Base-by-base conservation (phyloP, 2,113 vertebrate species). In the Crotalus helleri region DNA sequence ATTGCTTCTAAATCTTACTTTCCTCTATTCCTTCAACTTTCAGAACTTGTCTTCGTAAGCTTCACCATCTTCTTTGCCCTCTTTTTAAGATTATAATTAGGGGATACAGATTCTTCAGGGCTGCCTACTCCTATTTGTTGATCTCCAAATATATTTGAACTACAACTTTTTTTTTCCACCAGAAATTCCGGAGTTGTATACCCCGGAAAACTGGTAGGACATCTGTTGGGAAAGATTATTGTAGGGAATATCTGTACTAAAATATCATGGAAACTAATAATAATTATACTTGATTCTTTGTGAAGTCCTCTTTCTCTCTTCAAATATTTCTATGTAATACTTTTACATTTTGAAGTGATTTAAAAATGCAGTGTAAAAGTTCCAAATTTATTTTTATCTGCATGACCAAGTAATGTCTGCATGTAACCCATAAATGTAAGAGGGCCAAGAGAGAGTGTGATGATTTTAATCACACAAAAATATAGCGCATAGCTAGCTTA, bases 321-420 rank as follows among this genome's bases (percentile, higher is more conserved):
- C 61, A 94, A 92, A 93, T 33, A 55, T 39, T 55, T n/a, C 55
- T 19, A 13, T 53, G 21, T 54, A 74, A 74, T 86, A 96, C 55
- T 92, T 94, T 61, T 54, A n/a, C 58, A 95, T 93, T 91, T 89
- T 23, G 81, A 88, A 93, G 5, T 46, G 85, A 58, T 92, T 91
- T 94, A 94, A 95, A 74, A 93, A 94, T 88, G 89, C 90, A 95
- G 94, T 55, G 91, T 44, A 92, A 54, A 94, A 88, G 29, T 94
- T 69, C 64, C 57, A 92, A 94, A 64, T 49, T 88, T 55, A 53
- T 90, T 95, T 95, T 91, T 91, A 94, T n/a, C 59, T 90, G 4
- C 1, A 89, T 61, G 88, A 90, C 89, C 90, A 91, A 94, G 46
- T 3, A 15, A 91, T 92, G 87, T n/a, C 90, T 95, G 91, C 92